Base-by-base conservation (phyloP, 2,888 invertebrate genomes). In the Sthenelais limicola region DNA sequence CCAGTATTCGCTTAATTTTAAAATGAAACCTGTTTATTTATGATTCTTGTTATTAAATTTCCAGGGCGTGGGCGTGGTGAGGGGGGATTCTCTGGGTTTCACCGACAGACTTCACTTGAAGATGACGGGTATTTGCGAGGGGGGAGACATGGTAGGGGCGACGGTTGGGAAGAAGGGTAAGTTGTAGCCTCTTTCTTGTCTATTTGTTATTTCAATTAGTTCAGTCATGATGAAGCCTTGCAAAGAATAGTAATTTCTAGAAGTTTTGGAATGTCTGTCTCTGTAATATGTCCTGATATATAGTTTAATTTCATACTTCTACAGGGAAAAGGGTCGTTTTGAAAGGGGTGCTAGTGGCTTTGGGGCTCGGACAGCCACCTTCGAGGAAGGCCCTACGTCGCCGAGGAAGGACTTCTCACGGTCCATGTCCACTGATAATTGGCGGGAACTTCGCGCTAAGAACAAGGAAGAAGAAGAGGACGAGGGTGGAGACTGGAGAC, bases 401-500 rank as follows among this genome's bases (percentile, higher is more conserved):
- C 81, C 82, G 66, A 77, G 81, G 56, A 80, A 83, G 76, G 80
- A 82, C 48, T 83, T 80, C 77, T 80, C 82, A 71, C 77, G 86
- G 18, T 84, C 86, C 9, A 79, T 85, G 69, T 83, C 83, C 67
- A 84, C 81, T 67, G 85, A 86, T 12, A 87, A 85, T 77, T 86
- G 85, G 86, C 76, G 87, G 26, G 85, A 84, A 30, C 78, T 83
- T 26, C 77, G 73, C 18, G 67, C 72, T 15, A 51, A 66, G 28
- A 43, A 33, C 49, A 73, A 71, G 15, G 73, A 80, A 51, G 73
- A 80, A 51, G 84, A 83, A 51, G 83, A 82, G 30, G 83, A 82
- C 12, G 82, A 83, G 24, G 78, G 72, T 15, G 91, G 91, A 24
- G 89, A 89, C 38, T 90, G 91, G 91, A 86, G 90, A 72, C 84